Base-by-base conservation (phyloP, 1,140 invertebrate genomes). In the Drosophila lini region DNA sequence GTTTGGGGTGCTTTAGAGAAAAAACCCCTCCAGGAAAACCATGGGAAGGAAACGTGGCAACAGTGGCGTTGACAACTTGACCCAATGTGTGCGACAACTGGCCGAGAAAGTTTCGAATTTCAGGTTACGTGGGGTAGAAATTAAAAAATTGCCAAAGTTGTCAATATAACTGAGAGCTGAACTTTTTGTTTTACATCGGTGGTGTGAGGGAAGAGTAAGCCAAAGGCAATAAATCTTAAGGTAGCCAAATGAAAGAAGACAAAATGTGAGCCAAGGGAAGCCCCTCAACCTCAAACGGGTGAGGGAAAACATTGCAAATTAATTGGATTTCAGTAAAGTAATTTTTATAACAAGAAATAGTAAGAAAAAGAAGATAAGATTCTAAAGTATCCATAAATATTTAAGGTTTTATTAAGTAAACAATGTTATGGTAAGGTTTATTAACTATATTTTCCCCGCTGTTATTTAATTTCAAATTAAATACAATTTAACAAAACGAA, bases 31-130 rank as follows among this genome's bases (percentile, higher is more conserved):
- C 11, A 10, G 31, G 36, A 31, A 32, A 42, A 68, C 50, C 45
- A 50, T 15, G 34, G 16, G n/a, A 55, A 53, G 22, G 55, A 53
- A 71, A 56, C 77, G 48, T 80, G 84, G 77, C 80, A 89, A 88
- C 83, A 42, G 79, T 88, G 80, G 11, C 78, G 78, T 78, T 85
- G 81, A 85, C 81, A 85, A 85, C 81, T 85, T 85, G 82, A 86
- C 82, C 78, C 81, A 78, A 74, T 84, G 78, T 78, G 42, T 77
- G 77, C 67, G 84, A 83, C 84, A 89, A 80, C 65, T 81, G 56
- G 42, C 8, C 74, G 50, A 50, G 52, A 81, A 85, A 79, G 69
- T 85, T 86, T 75, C 53, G 36, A 79, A 68, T 62, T 78, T 62
- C 57, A 52, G 38, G 28, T 38, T 68, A 70, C 57, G 31, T 65